Percentiles rank a stretch among this genome's conserved stretches.
phyloP scores from a whole-genome alignment of 2,888 invertebrate species.

The Sialis fuliginosa region DNA sequence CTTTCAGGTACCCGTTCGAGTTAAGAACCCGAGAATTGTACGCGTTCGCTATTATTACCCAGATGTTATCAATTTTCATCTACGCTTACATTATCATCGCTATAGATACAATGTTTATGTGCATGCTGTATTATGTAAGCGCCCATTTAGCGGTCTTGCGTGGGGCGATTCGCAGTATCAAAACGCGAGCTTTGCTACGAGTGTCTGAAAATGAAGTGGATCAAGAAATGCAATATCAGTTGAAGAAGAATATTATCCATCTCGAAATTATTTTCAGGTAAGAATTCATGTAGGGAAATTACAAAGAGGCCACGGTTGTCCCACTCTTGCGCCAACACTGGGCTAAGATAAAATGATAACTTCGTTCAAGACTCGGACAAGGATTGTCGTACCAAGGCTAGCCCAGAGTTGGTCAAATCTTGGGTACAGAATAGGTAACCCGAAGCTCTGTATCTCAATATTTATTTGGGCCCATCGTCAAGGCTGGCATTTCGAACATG shows the following conservation, averaged over 20 bases:
- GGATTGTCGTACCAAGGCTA: too few species aligned
- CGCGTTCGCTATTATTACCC: conserved; percentile 18
- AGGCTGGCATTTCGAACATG: too few species aligned
- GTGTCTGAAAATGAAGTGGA: conserved; percentile 8
- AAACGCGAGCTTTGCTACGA: conserved; percentile 11
- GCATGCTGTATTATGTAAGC: conserved; percentile 20
- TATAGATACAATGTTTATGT: conserved; percentile 20
- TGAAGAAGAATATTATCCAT: conserved; percentile 18
- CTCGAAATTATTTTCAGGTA: conserved; percentile 18
- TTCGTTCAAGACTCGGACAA: too few species aligned
- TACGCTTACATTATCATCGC: conserved; percentile 19
- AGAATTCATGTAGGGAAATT: too few species aligned
- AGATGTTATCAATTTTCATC: conserved; percentile 19
- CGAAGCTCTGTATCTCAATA: too few species aligned
- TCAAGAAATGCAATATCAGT: conserved; percentile 14
- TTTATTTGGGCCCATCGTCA: too few species aligned
- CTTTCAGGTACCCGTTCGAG: conserved; percentile 13
- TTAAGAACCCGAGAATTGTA: conserved; percentile 15
- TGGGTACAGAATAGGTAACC: too few species aligned
- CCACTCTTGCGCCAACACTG: too few species aligned
- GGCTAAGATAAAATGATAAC: too few species aligned
- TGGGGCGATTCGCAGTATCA: conserved; percentile 18
- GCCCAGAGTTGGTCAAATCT: too few species aligned
- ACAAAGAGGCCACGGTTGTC: too few species aligned
- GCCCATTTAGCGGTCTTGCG: conserved; percentile 18